A percentile compares a stretch with the other conserved stretches of the same genome.
phyloP scores from a whole-genome alignment of 2,797 vertebrate genomes.

The Pangasius krempfi region DNA sequence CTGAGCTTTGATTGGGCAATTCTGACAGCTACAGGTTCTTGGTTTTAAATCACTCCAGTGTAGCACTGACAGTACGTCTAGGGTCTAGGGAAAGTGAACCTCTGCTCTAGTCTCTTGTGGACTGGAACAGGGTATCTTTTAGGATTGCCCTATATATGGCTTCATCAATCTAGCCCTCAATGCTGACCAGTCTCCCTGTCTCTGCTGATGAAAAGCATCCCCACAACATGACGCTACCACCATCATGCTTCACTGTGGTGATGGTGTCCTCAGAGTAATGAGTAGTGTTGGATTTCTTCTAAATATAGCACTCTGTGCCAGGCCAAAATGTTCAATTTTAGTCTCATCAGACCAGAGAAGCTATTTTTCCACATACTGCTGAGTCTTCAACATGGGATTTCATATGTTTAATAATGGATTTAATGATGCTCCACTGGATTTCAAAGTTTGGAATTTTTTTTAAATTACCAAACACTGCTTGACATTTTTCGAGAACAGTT shows the following conservation, averaged over 20 bases:
- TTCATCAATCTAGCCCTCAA: background rate
- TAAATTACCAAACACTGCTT: background rate
- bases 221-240: background rate
- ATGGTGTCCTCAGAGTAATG: background rate
- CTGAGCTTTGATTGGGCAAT: background rate
- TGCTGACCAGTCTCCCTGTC: background rate
- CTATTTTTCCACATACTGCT: background rate
- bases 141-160: background rate
- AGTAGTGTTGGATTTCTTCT: background rate
- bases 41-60: background rate
- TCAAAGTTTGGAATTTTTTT: background rate
- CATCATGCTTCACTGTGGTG: background rate
- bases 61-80: background rate
- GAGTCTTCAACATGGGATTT: background rate
- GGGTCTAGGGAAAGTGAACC: background rate
- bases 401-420: background rate
- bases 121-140: background rate
- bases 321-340: background rate
- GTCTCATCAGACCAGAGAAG: background rate
- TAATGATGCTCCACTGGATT: background rate
- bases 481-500: background rate
- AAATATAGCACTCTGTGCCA: background rate
- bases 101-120: background rate
- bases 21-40: background rate
- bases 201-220: background rate